Evolutionary conservation across 2,113 vertebrate species (phyloP).

Genomic region (Hipposideros armiger): DNA sequence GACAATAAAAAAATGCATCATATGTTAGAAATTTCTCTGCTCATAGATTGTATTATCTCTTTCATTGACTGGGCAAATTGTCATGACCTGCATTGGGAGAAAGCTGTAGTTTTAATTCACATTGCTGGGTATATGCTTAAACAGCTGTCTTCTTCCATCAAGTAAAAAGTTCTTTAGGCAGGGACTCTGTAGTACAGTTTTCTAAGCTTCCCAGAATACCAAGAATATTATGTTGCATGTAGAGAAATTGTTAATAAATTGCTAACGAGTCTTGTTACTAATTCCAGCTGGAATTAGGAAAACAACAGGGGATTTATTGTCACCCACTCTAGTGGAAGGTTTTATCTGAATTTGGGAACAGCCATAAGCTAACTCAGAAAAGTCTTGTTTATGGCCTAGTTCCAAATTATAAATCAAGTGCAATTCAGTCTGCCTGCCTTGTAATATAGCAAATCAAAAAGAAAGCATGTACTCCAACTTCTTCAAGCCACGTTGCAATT

Average conservation of each 20-base stretch:
- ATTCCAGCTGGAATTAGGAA: slow-evolving; percentile 38
- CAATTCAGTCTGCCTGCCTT: neutral
- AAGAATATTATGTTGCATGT: neutral
- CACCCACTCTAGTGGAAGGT: neutral
- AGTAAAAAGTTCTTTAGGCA: neutral
- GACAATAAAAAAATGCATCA: neutral
- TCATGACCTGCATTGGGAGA: neutral
- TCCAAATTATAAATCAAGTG: slow-evolving; percentile 48
- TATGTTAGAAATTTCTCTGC: neutral
- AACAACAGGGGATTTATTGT: neutral
- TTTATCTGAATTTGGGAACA: slow-evolving; percentile 43
- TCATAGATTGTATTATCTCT: neutral
- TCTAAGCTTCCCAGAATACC: neutral
- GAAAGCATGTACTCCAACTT: slow-evolving; percentile 48
- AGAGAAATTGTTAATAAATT: neutral
- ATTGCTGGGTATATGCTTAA: neutral
- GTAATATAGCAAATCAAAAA: slow-evolving; percentile 45
- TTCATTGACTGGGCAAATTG: neutral
- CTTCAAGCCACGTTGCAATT: slow-evolving; percentile 11
- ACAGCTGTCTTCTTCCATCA: neutral
- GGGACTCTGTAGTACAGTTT: neutral
- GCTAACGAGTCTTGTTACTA: neutral
- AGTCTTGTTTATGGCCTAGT: neutral
- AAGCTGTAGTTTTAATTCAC: neutral
- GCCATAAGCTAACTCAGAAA: neutral